Evolutionary conservation across 37 sponge, comb jelly and placozoan genomes (phyloP).

Genomic region (Halichondria panicea): DNA sequence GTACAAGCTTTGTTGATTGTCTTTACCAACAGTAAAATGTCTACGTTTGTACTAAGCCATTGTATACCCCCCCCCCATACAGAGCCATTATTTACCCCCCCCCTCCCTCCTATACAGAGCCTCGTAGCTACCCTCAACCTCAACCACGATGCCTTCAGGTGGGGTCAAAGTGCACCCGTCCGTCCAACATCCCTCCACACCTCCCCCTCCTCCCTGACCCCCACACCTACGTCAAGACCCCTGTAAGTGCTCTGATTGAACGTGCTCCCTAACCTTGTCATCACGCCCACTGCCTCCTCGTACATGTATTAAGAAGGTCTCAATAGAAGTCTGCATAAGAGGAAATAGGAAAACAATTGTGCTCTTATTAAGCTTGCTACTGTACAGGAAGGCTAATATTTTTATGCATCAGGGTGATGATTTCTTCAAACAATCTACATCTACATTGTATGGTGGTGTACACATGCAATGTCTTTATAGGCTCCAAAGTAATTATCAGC

Average conservation of each 20-base stretch:
- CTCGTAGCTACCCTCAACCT: constrained; percentile 23
- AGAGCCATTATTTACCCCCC: neutral
- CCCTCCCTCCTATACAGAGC: constrained; percentile 31
- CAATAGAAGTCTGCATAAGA: too few species aligned
- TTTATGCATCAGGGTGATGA: too few species aligned
- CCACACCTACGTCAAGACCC: constrained; percentile 80
- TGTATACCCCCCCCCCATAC: neutral
- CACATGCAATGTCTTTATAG: too few species aligned
- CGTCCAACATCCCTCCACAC: constrained; percentile 58
- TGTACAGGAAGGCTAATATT: too few species aligned
- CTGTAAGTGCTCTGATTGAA: constrained; percentile 80
- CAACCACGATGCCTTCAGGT: constrained; percentile 53
- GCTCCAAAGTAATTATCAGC: too few species aligned
- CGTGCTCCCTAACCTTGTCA: too few species aligned
- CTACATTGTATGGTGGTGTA: too few species aligned
- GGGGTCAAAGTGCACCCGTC: constrained; percentile 47
- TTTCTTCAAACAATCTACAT: too few species aligned
- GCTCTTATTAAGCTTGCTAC: neutral
- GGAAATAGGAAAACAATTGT: neutral
- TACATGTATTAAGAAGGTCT: too few species aligned
- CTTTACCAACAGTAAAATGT: too few species aligned
- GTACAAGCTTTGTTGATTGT: too few species aligned
- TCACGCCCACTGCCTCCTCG: too few species aligned
- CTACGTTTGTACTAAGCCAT: neutral
- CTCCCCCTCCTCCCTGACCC: constrained; percentile 77